Evolutionary conservation across 2,888 invertebrate genomes (phyloP).

Genomic region (Tortrix viridana): DNA sequence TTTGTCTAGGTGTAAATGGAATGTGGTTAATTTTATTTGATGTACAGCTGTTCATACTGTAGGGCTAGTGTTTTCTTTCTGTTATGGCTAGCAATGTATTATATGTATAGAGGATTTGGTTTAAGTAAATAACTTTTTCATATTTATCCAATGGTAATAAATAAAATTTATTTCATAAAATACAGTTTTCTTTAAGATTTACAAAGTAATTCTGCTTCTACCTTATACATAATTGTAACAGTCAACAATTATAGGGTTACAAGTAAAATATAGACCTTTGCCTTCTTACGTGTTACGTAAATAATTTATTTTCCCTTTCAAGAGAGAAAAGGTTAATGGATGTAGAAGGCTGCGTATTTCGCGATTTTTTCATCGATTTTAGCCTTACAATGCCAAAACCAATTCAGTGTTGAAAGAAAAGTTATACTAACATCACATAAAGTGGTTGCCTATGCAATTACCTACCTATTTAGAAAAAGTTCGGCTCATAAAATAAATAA

Average conservation of each 20-base stretch:
- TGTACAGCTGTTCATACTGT: constrained; percentile 44
- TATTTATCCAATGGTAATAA: constrained; percentile 62
- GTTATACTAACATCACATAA: too few relatives aligned
- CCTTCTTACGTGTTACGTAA: too few relatives aligned
- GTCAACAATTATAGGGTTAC: constrained; percentile 5
- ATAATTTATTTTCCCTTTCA: too few relatives aligned
- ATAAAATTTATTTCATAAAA: constrained; percentile 54
- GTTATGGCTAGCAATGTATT: constrained; percentile 49
- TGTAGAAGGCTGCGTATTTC: too few relatives aligned
- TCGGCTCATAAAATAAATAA: too few relatives aligned
- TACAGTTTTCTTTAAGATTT: constrained; percentile 37
- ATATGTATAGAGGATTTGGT: constrained; percentile 45
- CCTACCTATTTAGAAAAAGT: too few relatives aligned
- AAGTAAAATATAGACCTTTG: too few relatives aligned
- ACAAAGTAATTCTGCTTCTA: constrained; percentile 30
- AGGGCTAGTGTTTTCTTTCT: constrained; percentile 52
- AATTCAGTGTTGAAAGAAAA: too few relatives aligned
- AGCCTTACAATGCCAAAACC: too few relatives aligned
- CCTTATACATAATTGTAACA: constrained; percentile 27
- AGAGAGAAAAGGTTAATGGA: too few relatives aligned
- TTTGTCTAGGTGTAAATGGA: not conserved
- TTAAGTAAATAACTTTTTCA: constrained; percentile 53
- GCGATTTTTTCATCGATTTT: too few relatives aligned
- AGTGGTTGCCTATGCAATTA: too few relatives aligned
- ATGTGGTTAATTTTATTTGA: constrained; percentile 4